A percentile compares a stretch with the other conserved stretches of the same genome.
Evolutionary conservation across 2,113 vertebrate genomes (phyloP).

Genomic region (Elanoides forficatus): DNA sequence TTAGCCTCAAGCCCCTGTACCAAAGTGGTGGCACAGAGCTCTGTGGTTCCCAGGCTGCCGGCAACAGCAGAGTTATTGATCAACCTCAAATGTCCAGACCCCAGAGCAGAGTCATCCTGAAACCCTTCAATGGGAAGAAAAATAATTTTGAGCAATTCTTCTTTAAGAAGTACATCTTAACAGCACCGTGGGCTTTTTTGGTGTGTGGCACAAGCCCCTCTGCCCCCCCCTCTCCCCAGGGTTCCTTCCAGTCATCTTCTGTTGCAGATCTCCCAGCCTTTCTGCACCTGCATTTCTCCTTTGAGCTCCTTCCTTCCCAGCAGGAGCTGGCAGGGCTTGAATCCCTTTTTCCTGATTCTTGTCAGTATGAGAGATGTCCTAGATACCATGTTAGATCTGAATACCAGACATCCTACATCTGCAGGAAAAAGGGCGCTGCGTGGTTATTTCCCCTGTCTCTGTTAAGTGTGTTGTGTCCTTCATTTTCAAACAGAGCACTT

Average conservation of each 20-base stretch:
- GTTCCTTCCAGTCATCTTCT: not conserved
- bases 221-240: fast-evolving
- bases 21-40: not conserved
- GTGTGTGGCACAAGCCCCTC: not conserved
- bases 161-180: not conserved
- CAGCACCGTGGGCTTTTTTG: not conserved
- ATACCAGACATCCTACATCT: not conserved
- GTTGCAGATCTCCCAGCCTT: not conserved
- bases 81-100: not conserved
- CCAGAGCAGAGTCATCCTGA: not conserved
- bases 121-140: not conserved
- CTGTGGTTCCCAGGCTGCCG: not conserved
- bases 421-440: not conserved
- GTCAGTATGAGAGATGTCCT: not conserved
- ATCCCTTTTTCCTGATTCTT: not conserved
- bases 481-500: not conserved
- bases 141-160: not conserved
- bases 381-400: not conserved
- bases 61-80: not conserved
- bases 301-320: not conserved
- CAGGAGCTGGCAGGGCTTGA: not conserved
- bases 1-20: not conserved
- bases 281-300: not conserved
- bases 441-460: not conserved
- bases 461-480: not conserved